Conservation (phyloP, 2,888 invertebrate genomes). For the Hoplodrina ambigua region DNA sequence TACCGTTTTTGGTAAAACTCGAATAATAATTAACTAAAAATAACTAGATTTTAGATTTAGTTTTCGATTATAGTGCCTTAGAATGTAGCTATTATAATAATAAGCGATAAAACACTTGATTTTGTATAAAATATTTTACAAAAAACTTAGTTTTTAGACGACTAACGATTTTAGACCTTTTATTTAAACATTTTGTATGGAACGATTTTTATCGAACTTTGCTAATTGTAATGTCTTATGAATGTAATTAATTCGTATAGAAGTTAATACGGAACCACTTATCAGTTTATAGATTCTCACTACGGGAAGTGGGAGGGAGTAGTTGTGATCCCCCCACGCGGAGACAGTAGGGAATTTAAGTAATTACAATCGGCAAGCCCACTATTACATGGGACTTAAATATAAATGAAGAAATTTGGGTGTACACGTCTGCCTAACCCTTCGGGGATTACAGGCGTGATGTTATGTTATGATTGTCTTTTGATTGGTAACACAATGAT, state of each 20-base stretch:
- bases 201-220: constrained; percentile 3
- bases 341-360: no score
- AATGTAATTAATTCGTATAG: constrained; percentile 9
- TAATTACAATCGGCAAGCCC: no score
- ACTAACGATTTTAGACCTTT: constrained; percentile 26
- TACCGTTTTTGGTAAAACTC: constrained; percentile 57
- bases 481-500: no score
- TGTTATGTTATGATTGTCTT: no score
- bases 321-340: no score
- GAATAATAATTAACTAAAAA: constrained; percentile 32
- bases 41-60: constrained; percentile 45
- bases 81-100: constrained; percentile 48
- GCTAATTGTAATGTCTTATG: constrained; percentile 1
- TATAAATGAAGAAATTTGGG: no score
- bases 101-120: constrained; percentile 15
- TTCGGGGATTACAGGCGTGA: no score
- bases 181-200: constrained; percentile 24
- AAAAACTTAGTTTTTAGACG: constrained; percentile 33
- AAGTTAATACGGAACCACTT: neutral
- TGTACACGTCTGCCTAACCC: no score
- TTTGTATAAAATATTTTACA: constrained; percentile 51
- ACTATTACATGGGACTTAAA: no score
- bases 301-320: no score
- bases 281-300: neutral
- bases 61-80: constrained; percentile 58